A percentile compares a stretch with the other conserved stretches of the same genome.
These are phyloP conservation scores for Pheosia tremula DNA, from an alignment of 2,888 invertebrate genomes.

Conservation along the genomic window DNA sequence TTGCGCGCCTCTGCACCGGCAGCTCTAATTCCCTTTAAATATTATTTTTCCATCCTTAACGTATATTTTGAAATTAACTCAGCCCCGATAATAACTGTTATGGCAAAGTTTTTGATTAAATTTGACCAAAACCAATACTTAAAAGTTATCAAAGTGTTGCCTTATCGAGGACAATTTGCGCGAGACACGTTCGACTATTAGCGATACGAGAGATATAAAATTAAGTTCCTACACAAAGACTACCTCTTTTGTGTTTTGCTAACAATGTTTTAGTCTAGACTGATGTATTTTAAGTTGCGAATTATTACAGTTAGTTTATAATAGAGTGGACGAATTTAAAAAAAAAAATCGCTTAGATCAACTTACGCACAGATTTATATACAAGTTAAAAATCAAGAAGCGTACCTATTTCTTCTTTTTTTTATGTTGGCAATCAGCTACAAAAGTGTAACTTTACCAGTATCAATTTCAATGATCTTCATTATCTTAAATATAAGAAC, in stretches of 20 bases:
- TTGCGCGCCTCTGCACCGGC: constrained; percentile 68
- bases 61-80: constrained; percentile 81
- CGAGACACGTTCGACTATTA: constrained; percentile 30
- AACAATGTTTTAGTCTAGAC: constrained; percentile 39
- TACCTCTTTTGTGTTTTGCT: constrained; percentile 39
- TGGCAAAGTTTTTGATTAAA: constrained; percentile 77
- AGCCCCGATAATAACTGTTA: constrained; percentile 72
- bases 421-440: too few relatives aligned
- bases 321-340: too few relatives aligned
- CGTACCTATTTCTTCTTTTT: too few relatives aligned
- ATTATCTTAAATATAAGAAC: too few relatives aligned
- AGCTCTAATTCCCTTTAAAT: constrained; percentile 79
- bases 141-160: constrained; percentile 71
- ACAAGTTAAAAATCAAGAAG: too few relatives aligned
- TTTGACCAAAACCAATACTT: constrained; percentile 81
- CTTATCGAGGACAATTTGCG: constrained; percentile 55
- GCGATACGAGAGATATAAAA: constrained; percentile 22
- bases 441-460: too few relatives aligned
- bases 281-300: not conserved
- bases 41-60: constrained; percentile 77
- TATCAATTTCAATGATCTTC: too few relatives aligned
- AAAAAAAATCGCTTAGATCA: too few relatives aligned
- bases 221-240: constrained; percentile 18
- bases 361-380: too few relatives aligned
- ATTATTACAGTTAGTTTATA: not conserved